Evolutionary conservation across 35 echinoderm and acorn worm genomes (phyloP), one percentile per base, ranked within the genome.

Genomic region (Apostichopus californicus): DNA sequence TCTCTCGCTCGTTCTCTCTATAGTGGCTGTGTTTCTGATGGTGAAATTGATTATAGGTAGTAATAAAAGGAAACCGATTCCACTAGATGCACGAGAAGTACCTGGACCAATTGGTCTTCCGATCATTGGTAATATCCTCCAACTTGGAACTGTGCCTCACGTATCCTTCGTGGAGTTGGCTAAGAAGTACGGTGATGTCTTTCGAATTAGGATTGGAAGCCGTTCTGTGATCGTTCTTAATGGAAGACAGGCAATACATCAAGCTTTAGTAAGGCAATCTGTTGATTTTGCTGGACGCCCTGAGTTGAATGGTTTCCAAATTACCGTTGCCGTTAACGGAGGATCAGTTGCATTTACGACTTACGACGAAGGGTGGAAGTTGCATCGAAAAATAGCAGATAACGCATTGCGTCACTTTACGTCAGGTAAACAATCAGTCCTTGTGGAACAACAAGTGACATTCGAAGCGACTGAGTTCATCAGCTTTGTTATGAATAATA

Each of bases 331-430:
- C 55, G 80, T 94, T 28, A 86, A 71, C 54, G 86, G 66, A 8
- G 80, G 71, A 2, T 90, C 90, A 8, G 10, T 98, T 59, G 75
- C 94, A 5, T 98, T 98, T 86, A n/a, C 70, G 4, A 77, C 22
- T 59, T 95, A 98, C 77, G 63, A 81, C 58, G 94, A 98, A 84
- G 79, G 56, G 9, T 98, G 96, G 96, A 98, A 95, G 82, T 57
- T 94, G 23, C 92, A 94, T 56, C 90, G 96, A 20, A 98, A 95
- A 66, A 65, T 98, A 10, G 87, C 89, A 7, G 81, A 93, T 54
- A 94, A 78, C 4, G 83, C 96, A 24, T 55, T 98, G 2, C 92
- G 90, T 14, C 94, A 92, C 24, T 98, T 94, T 92, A 95, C 94
- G 0, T 86, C 88, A 22, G 94, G 96, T 5, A 71, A 87, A 15